Evolutionary conservation across 2,888 invertebrate genomes (phyloP), one percentile per base, ranked within the genome.

Genomic region (Mechanitis messenoides): DNA sequence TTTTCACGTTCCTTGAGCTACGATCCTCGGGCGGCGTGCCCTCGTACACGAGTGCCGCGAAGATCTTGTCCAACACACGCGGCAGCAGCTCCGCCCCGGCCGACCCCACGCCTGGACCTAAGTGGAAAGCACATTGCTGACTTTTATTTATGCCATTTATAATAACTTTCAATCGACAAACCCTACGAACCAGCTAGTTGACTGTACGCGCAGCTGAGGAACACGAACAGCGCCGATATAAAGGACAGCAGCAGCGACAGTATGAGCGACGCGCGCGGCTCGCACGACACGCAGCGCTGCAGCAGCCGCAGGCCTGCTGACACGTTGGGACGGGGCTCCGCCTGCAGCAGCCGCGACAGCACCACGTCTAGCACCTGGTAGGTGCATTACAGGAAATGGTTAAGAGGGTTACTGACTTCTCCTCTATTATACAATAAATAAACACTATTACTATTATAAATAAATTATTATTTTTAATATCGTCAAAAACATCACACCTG

Each of bases 171-270:
- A 42, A 42, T 42, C 35, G 6, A 6, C 35, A 9, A 42, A 9
- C 1, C 9, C 42, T 6, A 69, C 73, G 72, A 69, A 88, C 89
- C 89, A 0, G 93, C 93, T 66, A 95, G 92, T 74, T 95, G 95
- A 71, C 95, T 95, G 47, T 95, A 95, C 0, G 96, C 95, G 92
- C 96, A 95, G 75, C 95, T 95, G 33, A 98, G 92, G 87, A 97
- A 97, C 38, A 97, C 95, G 80, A 97, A 97, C 2, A 98, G 91
- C 0, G 97, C 96, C 1, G 97, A 98, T 69, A 98, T 94, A 84
- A 97, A 96, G 0, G 97, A 97, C n/a, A 98, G 87, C 61, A 97
- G 84, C 57, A 95, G 93, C 0, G 97, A 97, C 33, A 96, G 87
- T 58, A 97, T 92, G 66, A 96, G 89, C 1, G 97, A 95, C 84